Evolutionary conservation across 2,113 vertebrate genomes (phyloP), one percentile per base, ranked within the genome.

Genomic region (Anguilla japonica): DNA sequence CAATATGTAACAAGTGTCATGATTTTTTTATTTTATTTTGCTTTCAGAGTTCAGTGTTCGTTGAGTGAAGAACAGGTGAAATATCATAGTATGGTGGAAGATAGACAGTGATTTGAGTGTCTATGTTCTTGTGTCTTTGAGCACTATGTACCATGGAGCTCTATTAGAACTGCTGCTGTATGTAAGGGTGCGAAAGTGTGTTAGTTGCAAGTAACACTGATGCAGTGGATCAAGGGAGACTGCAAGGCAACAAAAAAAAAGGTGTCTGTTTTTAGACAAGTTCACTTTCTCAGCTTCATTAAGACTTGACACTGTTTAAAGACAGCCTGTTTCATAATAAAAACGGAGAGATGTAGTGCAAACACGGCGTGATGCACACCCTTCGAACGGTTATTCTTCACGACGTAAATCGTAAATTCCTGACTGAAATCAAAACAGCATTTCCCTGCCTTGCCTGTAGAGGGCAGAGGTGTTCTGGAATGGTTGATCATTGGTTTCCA

Each of bases 391-490:
- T 22, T 7, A 5, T 63, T 22, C 15, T 22, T 20, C 5, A 8
- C 14, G 11, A 63, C 20, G 0, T 22, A 71, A 71, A 0, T 71
- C 63, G 2, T 16, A 60, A 6, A 60, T 71, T 22, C 20, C 26
- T 71, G 16, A 26, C 22, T 71, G 20, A 71, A 71, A 22, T 20
- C 26, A n/a, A 71, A 20, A 22, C 26, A 22, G 14, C 20, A 18
- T 86, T 89, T 15, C 56, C 56, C 79, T 39, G 63, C 89, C 26
- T 85, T 79, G 60, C 93, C 93, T 94, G 91, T 90, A 94, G 94
- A 91, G 92, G 92, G 87, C 91, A 94, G 89, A 50, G 71, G 92
- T 92, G 39, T 11, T 91, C 90, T 91, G 79, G 91, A 50, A 87
- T n/a, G 16, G 63, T 3, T 26, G 63, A 26, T n/a, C 88, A 79